Conservation (phyloP, 2,113 vertebrate genomes). For the Microtus pennsylvanicus region DNA sequence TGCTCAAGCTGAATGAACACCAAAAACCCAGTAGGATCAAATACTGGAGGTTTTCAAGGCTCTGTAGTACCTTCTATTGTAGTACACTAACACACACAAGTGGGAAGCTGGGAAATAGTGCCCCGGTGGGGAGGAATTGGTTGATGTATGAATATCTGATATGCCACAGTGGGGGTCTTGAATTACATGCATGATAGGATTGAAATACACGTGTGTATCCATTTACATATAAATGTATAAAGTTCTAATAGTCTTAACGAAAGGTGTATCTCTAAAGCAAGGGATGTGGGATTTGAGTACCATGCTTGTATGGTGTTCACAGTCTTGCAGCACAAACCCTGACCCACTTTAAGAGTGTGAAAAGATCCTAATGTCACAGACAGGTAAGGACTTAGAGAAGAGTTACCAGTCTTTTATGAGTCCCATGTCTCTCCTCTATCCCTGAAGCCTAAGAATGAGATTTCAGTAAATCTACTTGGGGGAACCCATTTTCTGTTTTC, state of each 20-base stretch:
- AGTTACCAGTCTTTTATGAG: background rate
- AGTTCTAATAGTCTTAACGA: background rate
- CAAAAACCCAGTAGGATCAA: background rate
- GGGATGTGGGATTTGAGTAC: background rate
- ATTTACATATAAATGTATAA: background rate
- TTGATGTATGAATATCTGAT: background rate
- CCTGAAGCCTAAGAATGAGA: background rate
- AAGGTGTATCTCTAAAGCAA: background rate
- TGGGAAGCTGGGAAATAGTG: background rate
- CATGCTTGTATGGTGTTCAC: background rate
- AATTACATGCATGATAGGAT: background rate
- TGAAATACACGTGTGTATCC: background rate
- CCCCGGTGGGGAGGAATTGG: background rate
- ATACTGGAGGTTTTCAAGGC: background rate
- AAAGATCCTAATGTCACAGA: constrained; percentile 19
- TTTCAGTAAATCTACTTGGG: background rate
- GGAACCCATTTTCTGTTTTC: background rate
- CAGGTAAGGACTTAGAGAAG: background rate
- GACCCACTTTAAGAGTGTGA: background rate
- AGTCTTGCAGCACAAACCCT: background rate
- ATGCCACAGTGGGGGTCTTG: background rate
- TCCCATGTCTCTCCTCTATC: background rate
- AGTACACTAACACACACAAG: background rate
- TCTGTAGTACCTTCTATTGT: background rate
- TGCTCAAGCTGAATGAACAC: background rate